Evolutionary conservation across 23 tunicate genomes (phyloP), one percentile per base, ranked within the genome.

Genomic region (Corella eumyota): DNA sequence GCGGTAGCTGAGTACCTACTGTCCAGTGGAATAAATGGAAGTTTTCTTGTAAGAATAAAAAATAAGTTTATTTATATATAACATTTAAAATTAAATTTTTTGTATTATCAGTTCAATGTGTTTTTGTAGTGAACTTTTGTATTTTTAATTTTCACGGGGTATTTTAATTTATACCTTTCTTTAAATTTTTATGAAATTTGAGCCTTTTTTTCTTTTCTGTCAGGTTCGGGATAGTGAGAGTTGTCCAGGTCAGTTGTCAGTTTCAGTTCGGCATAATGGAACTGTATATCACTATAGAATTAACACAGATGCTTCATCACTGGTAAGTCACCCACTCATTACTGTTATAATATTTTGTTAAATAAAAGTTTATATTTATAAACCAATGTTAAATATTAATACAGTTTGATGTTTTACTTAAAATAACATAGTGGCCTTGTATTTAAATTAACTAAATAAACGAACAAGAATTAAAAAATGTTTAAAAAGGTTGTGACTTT

Each of bases 141-240:
- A 51, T 7, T 7, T 51, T 51, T 51, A 19, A 7, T 6, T 19
- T n/a, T 51, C 15, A 40, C 15, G 48, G n/a, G n/a, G n/a, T n/a
- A n/a, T n/a, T n/a, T n/a, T n/a, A n/a, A n/a, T n/a, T n/a, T n/a
- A n/a, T n/a, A n/a, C n/a, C n/a, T n/a, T n/a, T n/a, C n/a, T n/a
- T n/a, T n/a, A n/a, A n/a, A n/a, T n/a, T 40, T 40, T 40, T 40
- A 40, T 40, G 48, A 40, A n/a, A n/a, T n/a, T n/a, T n/a, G n/a
- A n/a, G n/a, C n/a, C n/a, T n/a, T n/a, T n/a, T n/a, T n/a, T n/a
- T n/a, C n/a, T n/a, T n/a, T n/a, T n/a, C n/a, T n/a, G n/a, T n/a
- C 60, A 88, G 96, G 88, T 88, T 24, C 60, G 96, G 15, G 96
- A 88, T 45, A 75, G 84, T 72, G 96, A 88, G 56, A 88, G 96